phyloP scores from a whole-genome alignment of 2,888 invertebrate genomes.

The Linyphia triangularis region DNA sequence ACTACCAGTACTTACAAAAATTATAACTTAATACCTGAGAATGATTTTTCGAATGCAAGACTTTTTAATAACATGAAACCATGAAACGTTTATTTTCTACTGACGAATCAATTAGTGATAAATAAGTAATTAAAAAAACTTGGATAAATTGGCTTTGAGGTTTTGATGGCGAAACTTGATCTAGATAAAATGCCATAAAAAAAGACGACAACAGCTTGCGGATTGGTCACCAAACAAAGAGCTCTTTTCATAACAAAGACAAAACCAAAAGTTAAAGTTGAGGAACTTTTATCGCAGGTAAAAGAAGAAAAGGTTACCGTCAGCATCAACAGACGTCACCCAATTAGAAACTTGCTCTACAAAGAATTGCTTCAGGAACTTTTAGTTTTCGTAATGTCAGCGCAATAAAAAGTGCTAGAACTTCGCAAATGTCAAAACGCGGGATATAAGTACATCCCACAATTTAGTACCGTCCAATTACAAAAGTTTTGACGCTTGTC shows the following conservation, averaged over 20 bases:
- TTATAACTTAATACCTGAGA: no score
- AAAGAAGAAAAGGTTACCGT: neutral
- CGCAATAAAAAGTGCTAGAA: neutral
- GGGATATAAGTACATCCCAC: conserved; percentile 4
- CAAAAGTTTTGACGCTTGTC: conserved; percentile 47
- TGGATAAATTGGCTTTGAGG: no score
- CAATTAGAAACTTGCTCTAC: conserved; percentile 50
- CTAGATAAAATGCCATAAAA: no score
- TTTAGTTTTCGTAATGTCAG: conserved; percentile 51
- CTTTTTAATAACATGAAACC: no score
- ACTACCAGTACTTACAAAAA: no score
- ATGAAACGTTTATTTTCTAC: no score
- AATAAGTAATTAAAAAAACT: no score
- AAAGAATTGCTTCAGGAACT: conserved; percentile 25
- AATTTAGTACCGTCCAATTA: conserved; percentile 42
- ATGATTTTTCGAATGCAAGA: no score
- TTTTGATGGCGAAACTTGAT: no score
- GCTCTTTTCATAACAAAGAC: neutral
- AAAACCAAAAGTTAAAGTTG: neutral
- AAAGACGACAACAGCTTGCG: no score
- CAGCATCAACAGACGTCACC: conserved; percentile 39
- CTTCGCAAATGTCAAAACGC: conserved; percentile 42
- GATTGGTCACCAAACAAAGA: no score
- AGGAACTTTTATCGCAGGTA: neutral
- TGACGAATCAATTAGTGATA: no score